phyloP scores from a whole-genome alignment of 2,113 vertebrate species.

The Ciconia maguari region DNA sequence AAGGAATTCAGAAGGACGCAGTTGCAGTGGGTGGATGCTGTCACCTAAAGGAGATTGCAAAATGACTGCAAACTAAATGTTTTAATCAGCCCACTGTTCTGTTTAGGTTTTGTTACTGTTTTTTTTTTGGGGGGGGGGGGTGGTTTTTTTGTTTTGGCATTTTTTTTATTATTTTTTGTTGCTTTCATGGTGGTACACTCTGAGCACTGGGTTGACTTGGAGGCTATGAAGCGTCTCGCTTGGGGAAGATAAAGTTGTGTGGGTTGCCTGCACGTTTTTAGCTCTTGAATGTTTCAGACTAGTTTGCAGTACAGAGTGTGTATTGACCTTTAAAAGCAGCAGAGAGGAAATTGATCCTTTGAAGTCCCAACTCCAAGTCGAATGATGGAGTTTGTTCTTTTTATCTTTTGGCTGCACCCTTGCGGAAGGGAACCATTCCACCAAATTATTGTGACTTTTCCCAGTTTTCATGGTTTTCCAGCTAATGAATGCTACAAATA shows the following conservation, averaged over 20 bases:
- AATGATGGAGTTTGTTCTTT: background rate
- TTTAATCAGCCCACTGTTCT: background rate
- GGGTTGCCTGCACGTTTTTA: background rate
- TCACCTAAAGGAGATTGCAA: background rate
- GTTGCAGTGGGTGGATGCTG: background rate
- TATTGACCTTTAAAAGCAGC: background rate
- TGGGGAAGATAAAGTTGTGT: background rate
- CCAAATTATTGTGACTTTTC: background rate
- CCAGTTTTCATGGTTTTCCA: background rate
- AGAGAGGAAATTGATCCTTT: background rate
- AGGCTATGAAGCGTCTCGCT: background rate
- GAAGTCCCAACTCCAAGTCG: background rate
- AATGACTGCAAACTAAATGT: background rate
- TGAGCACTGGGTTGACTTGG: background rate
- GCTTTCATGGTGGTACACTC: background rate
- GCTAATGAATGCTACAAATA: background rate
- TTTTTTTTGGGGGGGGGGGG: too few relatives aligned
- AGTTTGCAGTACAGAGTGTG: background rate
- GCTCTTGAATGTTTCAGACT: background rate
- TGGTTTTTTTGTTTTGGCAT: too few relatives aligned
- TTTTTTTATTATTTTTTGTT: too few relatives aligned
- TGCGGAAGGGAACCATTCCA: background rate
- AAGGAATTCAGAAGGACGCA: background rate
- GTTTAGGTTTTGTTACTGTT: background rate
- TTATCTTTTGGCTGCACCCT: background rate